These are phyloP conservation scores for Prunella fulvescens DNA, from an alignment of 2,113 vertebrate genomes.

Conservation along the genomic window DNA sequence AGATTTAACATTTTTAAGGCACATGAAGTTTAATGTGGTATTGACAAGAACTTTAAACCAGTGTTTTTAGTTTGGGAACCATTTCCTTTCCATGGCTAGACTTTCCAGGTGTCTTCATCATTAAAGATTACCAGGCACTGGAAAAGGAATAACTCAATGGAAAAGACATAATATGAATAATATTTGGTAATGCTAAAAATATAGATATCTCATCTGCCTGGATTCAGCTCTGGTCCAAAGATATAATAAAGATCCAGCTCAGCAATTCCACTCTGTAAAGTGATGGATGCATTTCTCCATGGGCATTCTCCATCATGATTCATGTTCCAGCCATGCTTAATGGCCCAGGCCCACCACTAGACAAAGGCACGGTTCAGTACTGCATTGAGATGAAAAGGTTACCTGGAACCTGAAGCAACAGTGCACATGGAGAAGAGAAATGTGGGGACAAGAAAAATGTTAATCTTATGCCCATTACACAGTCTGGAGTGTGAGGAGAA, in stretches of 20 bases:
- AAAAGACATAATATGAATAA: neutral
- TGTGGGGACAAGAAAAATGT: neutral
- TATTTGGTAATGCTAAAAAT: neutral
- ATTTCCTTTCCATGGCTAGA: neutral
- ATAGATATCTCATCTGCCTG: neutral
- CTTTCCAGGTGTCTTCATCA: neutral
- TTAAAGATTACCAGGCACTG: neutral
- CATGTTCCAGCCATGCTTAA: neutral
- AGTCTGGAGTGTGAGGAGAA: neutral
- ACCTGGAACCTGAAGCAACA: neutral
- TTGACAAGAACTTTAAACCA: neutral
- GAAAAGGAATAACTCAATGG: neutral
- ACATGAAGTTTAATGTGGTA: neutral
- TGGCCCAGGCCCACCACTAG: neutral
- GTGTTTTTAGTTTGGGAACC: neutral
- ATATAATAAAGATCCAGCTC: neutral
- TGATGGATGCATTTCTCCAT: neutral
- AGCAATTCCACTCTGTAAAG: neutral
- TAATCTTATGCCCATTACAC: accelerated
- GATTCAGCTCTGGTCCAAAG: neutral
- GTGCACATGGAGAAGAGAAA: neutral
- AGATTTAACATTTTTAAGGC: neutral
- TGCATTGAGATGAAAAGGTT: neutral
- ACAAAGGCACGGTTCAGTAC: neutral
- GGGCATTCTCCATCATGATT: neutral